Percentiles rank a stretch among this genome's conserved stretches.
Evolutionary conservation across 2,113 vertebrate genomes (phyloP).

Genomic region (Oreocharis arfaki): DNA sequence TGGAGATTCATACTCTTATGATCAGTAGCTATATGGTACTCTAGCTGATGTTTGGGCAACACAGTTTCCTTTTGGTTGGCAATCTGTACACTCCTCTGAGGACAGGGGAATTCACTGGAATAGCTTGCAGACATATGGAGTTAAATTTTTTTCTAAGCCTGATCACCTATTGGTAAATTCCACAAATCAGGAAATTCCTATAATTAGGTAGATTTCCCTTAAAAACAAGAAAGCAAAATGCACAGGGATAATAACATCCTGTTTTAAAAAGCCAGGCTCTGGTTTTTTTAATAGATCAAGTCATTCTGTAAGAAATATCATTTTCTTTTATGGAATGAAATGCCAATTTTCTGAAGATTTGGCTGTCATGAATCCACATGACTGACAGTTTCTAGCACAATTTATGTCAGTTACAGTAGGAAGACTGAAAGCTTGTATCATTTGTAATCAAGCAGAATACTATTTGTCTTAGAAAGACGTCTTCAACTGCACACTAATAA

Average conservation of each 20-base stretch:
- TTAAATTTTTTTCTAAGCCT: neutral
- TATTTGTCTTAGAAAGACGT: neutral
- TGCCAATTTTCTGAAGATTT: neutral
- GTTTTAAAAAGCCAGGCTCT: neutral
- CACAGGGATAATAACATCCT: neutral
- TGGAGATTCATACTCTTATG: neutral
- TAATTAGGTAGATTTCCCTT: neutral
- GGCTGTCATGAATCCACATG: neutral
- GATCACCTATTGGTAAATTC: neutral
- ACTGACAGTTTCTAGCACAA: neutral
- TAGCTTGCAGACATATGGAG: neutral
- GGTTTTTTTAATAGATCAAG: neutral
- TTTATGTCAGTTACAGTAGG: conserved; percentile 11
- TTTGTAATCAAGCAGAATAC: neutral
- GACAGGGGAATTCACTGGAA: neutral
- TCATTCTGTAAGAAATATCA: neutral
- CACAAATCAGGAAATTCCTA: neutral
- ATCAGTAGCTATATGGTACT: neutral
- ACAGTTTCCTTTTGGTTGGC: neutral
- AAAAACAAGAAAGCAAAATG: neutral
- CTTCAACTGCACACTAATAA: neutral
- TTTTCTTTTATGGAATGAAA: neutral
- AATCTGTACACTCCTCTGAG: neutral
- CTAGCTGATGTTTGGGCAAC: neutral
- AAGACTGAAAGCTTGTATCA: conserved; percentile 30